Evolutionary conservation across 2,113 vertebrate species (phyloP), one percentile per base, ranked within the genome.

Genomic region (Sinocyclocheilus grahami): DNA sequence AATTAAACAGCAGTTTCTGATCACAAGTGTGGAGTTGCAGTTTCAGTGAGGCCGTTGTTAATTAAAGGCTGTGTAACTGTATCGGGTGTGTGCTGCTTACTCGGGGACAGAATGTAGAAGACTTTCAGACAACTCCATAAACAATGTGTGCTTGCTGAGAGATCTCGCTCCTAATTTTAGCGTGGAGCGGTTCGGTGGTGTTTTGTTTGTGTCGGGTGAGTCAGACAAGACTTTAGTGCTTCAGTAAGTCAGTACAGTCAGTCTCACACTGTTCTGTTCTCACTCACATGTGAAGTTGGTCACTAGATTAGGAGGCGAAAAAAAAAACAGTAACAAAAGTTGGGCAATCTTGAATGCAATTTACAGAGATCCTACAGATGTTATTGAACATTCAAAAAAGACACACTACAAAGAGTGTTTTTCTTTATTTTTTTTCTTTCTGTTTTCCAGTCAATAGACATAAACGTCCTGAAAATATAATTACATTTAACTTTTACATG

Each of bases 151-250:
- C 74, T 81, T 69, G 86, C 75, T 83, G 63, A 90, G 53, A 82
- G 78, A 91, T 85, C 82, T 14, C 67, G 46, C 53, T 55, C 60
- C 86, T 88, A 74, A 90, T 89, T 88, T 87, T 78, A 87, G 90
- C 42, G 65, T 76, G 24, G 75, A 65, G 55, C n/a, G 58, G 33
- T 82, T 42, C 39, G n/a, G n/a, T 30, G 75, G 24, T 39, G 62
- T 48, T 83, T 65, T 37, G 71, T 76, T 65, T 48, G 72, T 51
- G 63, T 76, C 48, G 81, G 82, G 76, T 85, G 85, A 87, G 69
- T 89, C 85, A 85, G 85, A 60, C 67, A 48, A 80, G 60, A 22
- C 81, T 80, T 69, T 51, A 58, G 69, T 72, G 48, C 69, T 60
- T 72, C 48, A 53, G 24, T 27, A 37, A 39, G 82, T 72, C 67